These are phyloP conservation scores for Podargus strigoides DNA, from an alignment of 2,797 vertebrate species.

Conservation along the genomic window DNA sequence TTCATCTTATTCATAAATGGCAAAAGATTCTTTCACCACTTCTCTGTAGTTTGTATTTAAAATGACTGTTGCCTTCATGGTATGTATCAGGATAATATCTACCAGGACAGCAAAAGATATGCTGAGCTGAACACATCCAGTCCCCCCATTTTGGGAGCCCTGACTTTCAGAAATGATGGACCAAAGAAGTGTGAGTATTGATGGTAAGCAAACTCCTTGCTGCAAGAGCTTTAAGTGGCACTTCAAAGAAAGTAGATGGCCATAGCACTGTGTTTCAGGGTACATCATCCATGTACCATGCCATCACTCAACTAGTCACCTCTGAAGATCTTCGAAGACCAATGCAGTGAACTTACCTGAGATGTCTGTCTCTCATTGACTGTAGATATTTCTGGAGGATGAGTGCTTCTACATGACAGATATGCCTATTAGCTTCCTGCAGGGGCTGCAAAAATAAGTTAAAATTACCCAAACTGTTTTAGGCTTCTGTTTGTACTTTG, in stretches of 20 bases:
- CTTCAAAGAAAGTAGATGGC: not conserved
- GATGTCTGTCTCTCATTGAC: not conserved
- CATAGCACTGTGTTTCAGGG: not conserved
- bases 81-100: not conserved
- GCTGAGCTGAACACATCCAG: rapidly evolving
- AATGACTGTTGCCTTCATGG: not conserved
- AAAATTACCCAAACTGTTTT: not conserved
- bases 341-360: not conserved
- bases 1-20: not conserved
- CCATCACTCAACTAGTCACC: not conserved
- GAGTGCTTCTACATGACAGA: not conserved
- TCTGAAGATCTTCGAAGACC: not conserved
- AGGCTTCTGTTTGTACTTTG: not conserved
- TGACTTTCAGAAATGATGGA: not conserved
- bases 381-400: not conserved
- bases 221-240: not conserved
- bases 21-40: not conserved
- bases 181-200: not conserved
- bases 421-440: not conserved
- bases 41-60: not conserved
- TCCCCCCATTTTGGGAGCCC: not conserved
- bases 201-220: not conserved
- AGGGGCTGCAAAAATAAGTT: not conserved
- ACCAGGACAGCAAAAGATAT: not conserved
- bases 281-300: rapidly evolving